Evolutionary conservation across 1,140 invertebrate species (phyloP), one percentile per base, ranked within the genome.

Genomic region (Panagrolaimus sp.): DNA sequence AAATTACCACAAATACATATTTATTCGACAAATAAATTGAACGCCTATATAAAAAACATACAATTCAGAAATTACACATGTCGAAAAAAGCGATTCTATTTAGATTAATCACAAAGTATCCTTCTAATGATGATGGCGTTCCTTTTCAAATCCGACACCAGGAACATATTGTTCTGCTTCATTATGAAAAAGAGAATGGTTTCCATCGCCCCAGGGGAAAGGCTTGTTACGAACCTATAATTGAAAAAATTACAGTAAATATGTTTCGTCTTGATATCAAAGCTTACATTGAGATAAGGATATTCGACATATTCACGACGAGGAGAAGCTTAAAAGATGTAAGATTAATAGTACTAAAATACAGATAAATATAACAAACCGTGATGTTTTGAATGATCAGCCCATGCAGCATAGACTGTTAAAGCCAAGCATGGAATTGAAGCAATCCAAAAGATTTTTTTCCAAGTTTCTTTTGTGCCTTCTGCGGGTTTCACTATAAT

Each of bases 111-210:
- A 38, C 32, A 38, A 2, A 38, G 2, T 38, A 4, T 38, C 32
- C 32, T 38, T 38, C 32, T 58, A 58, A 21, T 58, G 52, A 28
- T 58, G 52, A 21, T 58, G 21, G 17, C 52, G 52, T 28, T 72
- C 71, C 52, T 65, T 66, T 55, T 74, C 73, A 55, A 74, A 75
- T 17, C 73, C 73, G 17, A 76, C 74, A 26, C 73, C 73, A 17
- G 73, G 73, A 24, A 75, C 73, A 15, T 55, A 75, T 17, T 75
- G 43, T 43, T 72, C 63, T 15, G 21, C 65, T 21, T 62, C 24
- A 73, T 84, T 83, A 76, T 84, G 83, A 73, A 84, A 84, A 7
- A 84, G 73, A 26, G 72, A 71, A 63, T 83, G 79, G 69, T 84
- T 83, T 38, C 32, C 32, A 38, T 38, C 32, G n/a, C 84, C 84